These are phyloP conservation scores for Protobothrops mucrosquamatus DNA, from an alignment of 2,113 vertebrate species.

Conservation along the genomic window DNA sequence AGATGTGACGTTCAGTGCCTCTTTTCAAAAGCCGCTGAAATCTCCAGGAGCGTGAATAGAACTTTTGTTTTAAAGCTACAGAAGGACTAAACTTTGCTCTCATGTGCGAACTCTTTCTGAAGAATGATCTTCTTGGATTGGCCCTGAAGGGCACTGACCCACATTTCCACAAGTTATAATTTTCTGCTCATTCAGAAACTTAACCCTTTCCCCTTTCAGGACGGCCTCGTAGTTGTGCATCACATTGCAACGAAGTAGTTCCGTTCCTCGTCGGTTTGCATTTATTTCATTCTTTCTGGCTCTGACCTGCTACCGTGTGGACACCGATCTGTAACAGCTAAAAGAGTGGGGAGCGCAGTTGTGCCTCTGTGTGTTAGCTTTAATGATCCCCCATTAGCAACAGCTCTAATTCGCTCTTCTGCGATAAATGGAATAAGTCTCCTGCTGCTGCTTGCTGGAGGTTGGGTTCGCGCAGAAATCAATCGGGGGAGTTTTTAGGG, in stretches of 20 bases:
- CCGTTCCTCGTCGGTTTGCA: neutral
- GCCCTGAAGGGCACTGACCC: neutral
- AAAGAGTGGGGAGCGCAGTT: neutral
- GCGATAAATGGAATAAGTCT: neutral
- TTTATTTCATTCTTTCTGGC: neutral
- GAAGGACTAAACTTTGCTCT: slow-evolving; percentile 27
- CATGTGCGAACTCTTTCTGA: neutral
- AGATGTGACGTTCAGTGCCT: slow-evolving; percentile 26
- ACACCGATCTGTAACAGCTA: neutral
- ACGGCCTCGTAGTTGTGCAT: neutral
- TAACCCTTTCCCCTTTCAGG: neutral
- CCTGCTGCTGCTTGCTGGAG: neutral
- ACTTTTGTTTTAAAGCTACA: neutral
- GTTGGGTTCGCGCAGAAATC: neutral
- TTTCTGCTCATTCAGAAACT: neutral
- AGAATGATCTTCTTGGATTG: neutral
- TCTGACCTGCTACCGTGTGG: neutral
- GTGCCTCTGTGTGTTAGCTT: neutral
- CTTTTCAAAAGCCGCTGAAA: slow-evolving; percentile 32
- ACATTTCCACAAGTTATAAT: neutral
- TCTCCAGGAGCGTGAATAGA: neutral
- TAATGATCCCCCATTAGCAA: neutral
- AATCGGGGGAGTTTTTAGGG: neutral
- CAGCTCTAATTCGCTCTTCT: neutral
- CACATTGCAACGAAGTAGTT: neutral